Conservation (phyloP, 1,140 invertebrate genomes). For the Lepidurus packardi region DNA sequence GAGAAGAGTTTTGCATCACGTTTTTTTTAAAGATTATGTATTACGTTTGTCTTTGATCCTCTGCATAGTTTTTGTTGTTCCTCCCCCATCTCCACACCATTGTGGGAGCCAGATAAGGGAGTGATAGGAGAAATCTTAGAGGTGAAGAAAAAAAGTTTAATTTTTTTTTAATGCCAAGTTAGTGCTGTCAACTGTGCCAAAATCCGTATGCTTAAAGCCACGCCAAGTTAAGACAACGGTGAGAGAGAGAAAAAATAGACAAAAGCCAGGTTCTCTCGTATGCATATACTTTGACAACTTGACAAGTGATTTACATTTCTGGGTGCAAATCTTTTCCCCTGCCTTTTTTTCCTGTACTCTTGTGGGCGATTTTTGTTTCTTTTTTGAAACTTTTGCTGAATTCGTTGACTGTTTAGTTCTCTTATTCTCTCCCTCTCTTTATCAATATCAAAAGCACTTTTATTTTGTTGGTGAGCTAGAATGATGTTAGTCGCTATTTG, state of each 20-base stretch:
- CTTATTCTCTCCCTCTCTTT: background rate
- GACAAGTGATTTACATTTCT: background rate
- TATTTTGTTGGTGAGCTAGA: background rate
- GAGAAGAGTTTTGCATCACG: too few species aligned
- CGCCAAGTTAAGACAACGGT: conserved; percentile 6
- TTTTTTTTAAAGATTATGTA: too few species aligned
- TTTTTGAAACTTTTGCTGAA: background rate
- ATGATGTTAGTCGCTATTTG: background rate
- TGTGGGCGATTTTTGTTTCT: background rate
- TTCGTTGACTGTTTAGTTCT: too few species aligned
- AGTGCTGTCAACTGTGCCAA: conserved; percentile 13
- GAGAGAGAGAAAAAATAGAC: background rate
- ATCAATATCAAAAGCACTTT: background rate
- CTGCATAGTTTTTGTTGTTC: too few species aligned
- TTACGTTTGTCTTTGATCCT: too few species aligned
- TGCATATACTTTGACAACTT: conserved; percentile 2
- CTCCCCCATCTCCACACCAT: too few species aligned
- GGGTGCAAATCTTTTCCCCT: background rate
- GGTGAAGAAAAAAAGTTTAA: background rate
- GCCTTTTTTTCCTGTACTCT: background rate
- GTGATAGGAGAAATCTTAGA: too few species aligned
- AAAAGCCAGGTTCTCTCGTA: background rate
- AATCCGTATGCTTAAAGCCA: conserved; percentile 1
- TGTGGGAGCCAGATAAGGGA: too few species aligned
- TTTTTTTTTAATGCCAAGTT: background rate